Evolutionary conservation across 2,113 vertebrate genomes (phyloP), one percentile per base, ranked within the genome.

Genomic region (Lethenteron reissneri): DNA sequence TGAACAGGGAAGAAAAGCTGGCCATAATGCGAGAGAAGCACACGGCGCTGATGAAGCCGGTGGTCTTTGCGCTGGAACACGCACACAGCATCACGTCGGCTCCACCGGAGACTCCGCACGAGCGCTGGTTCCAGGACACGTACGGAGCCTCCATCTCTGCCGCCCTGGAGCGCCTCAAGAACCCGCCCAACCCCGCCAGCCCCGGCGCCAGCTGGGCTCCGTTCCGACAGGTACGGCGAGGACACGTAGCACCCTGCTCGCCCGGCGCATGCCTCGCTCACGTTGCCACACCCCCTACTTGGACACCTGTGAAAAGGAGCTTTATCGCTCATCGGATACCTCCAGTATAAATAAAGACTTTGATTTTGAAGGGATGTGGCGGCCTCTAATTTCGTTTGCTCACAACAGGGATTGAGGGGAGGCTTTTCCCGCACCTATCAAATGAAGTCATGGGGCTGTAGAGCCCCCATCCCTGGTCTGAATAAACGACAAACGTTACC

Each of bases 21-120:
- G 94, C 94, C 7, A 99, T 99, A 58, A 99, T 99, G 94, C 82
- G 90, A 11, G 94, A 99, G 72, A 99, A 99, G 78, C 91, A 99
- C 75, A 96, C 90, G 0, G 94, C 94, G 59, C 78, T 99, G 57
- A 95, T 99, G 92, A 92, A 92, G 57, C 94, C 94, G 1, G 87
- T 99, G 56, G 92, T 99, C 11, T 97, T 96, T 77, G 90, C 94
- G 14, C 73, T 99, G 84, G 94, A 99, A 62, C 94, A 99, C 0
- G 94, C 95, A 2, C 83, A 83, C 76, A 94, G 88, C 77, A 97
- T 99, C 79, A 99, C 94, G 0, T 86, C 88, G 0, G 85, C 90
- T 57, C 79, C 87, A 12, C 84, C 90, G 1, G 92, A 99, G 76
- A 99, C 94, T 0, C 94, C 94, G 1, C 94, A 99, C 12, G 94